Conservation (phyloP, 2,888 invertebrate genomes). For the Drosophila gaucha region DNA sequence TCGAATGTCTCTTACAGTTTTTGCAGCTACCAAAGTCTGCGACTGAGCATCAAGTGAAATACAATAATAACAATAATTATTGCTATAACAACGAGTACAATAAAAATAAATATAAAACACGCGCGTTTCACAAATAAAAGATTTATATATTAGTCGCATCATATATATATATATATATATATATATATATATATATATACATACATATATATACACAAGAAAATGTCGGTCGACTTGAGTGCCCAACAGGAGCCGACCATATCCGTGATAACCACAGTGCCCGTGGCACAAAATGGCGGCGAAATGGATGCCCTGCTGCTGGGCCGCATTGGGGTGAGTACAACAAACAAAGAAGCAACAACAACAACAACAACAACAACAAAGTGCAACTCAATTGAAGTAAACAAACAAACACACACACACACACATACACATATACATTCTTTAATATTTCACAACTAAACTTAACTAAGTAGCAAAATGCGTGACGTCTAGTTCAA, state of each 20-base stretch:
- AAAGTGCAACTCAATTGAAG: not conserved
- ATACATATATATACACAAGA: constrained; percentile 30
- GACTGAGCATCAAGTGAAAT: constrained; percentile 46
- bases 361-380: not conserved
- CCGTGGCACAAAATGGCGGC: constrained; percentile 86
- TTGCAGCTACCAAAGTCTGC: constrained; percentile 6
- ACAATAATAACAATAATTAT: constrained; percentile 38
- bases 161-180: not conserved
- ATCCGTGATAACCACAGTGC: constrained; percentile 83
- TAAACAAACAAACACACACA: constrained; percentile 19
- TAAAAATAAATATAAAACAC: not conserved
- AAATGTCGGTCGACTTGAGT: constrained; percentile 83
- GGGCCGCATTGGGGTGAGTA: constrained; percentile 91
- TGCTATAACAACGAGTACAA: constrained; percentile 28
- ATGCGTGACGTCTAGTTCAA: constrained; percentile 59
- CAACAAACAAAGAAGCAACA: not conserved
- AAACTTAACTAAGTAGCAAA: constrained; percentile 66
- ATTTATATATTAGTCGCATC: not conserved
- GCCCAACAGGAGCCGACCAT: constrained; percentile 82
- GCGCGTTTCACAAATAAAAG: constrained; percentile 7
- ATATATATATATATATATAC: not conserved
- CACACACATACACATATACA: constrained; percentile 27
- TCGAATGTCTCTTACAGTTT: constrained; percentile 1
- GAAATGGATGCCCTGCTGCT: constrained; percentile 92
- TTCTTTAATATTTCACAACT: constrained; percentile 27